Evolutionary conservation across 1,140 invertebrate species (phyloP), one percentile per base, ranked within the genome.

Genomic region (Hyles euphorbiae): DNA sequence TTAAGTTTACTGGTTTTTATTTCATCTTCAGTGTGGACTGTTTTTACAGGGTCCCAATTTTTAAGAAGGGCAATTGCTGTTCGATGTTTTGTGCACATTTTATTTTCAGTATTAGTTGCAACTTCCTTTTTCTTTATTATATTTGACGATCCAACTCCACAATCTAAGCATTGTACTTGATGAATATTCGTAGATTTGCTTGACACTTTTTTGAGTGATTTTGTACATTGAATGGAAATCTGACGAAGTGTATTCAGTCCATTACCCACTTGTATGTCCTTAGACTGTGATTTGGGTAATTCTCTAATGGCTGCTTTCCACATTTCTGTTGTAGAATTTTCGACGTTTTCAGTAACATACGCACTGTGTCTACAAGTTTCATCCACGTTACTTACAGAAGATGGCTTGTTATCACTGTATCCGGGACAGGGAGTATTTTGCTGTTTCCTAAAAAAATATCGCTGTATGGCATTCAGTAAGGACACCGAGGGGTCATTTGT

Each of bases 401-500:
- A 22, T 2, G 22, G 22, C 22, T 22, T 22, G 22, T 22, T 22
- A 22, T 22, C 22, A 22, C 22, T 22, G 22, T 22, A 22, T 22
- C 22, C 22, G 22, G 22, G 22, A 22, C 22, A 22, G 22, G 22
- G 44, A 32, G 36, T 36, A 58, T 5, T 48, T 45, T n/a, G 11
- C 43, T n/a, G 9, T 36, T 32, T 48, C 46, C 36, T 1, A 49
- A 58, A 67, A 48, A 70, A 36, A 46, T 58, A 55, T n/a, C 34
- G 44, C 34, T 61, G 60, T 51, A 72, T 48, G 34, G 56, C 52
- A 36, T 53, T 12, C 33, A 68, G 63, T 34, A 75, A 5, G n/a
- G 64, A 59, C 11, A 60, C 55, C 43, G 70, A 67, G 46, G 70
- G 67, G 51, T 72, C 64, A 60, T 70, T 68, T 4, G 66, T 58